phyloP scores from a whole-genome alignment of 2,888 invertebrate species.

The Osedax fenrisi region DNA sequence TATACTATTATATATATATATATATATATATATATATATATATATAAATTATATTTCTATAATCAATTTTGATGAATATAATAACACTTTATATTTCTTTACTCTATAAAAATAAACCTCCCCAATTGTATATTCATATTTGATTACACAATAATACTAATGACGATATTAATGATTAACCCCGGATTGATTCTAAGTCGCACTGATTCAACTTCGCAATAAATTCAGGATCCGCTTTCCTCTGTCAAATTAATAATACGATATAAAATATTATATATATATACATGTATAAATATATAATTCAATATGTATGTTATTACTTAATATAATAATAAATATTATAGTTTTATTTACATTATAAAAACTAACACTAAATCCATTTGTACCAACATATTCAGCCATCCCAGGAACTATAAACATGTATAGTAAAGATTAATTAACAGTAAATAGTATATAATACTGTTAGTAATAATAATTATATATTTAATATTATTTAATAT shows the following conservation, averaged over 20 bases:
- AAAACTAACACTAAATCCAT: not conserved
- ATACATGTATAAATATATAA: not conserved
- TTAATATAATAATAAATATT: not conserved
- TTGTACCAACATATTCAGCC: not conserved
- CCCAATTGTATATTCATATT: too few species aligned
- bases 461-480: too few species aligned
- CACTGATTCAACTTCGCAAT: not conserved
- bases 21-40: too few species aligned
- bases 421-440: too few species aligned
- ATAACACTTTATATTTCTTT: too few species aligned
- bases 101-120: too few species aligned
- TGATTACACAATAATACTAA: too few species aligned
- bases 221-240: not conserved
- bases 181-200: not conserved
- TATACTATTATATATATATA: too few species aligned
- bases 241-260: not conserved
- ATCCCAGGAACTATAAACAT: not conserved
- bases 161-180: too few species aligned
- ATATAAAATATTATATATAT: not conserved
- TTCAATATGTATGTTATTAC: not conserved
- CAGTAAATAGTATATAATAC: too few species aligned
- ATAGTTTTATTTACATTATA: not conserved
- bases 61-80: too few species aligned
- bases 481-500: not conserved
- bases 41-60: too few species aligned